phyloP scores from a whole-genome alignment of 2,888 invertebrate species.

The Folsomia manolachei region DNA sequence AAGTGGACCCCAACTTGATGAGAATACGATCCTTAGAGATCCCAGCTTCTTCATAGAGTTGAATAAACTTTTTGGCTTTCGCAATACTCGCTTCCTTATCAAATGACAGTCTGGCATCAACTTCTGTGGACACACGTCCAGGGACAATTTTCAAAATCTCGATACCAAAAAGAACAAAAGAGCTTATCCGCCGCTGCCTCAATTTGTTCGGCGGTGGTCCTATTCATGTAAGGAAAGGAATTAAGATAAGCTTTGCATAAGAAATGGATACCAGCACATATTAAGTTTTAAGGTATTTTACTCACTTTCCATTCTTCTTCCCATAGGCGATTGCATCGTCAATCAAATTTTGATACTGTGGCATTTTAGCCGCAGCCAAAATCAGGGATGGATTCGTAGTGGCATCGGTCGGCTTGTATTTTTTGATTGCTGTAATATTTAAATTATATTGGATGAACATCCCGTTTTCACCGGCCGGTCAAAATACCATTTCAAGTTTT shows the following conservation, averaged over 20 bases:
- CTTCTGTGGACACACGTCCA: slow-evolving; percentile 93
- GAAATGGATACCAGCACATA: not conserved
- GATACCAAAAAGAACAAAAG: slow-evolving; percentile 89
- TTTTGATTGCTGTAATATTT: slow-evolving; percentile 79
- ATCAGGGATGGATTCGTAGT: slow-evolving; percentile 98
- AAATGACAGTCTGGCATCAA: slow-evolving; percentile 94
- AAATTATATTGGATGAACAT: not conserved
- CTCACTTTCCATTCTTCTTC: slow-evolving; percentile 64
- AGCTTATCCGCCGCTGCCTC: slow-evolving; percentile 87
- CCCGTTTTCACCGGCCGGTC: not conserved
- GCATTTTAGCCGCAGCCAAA: slow-evolving; percentile 86
- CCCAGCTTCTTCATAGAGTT: slow-evolving; percentile 84
- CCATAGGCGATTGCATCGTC: slow-evolving; percentile 88
- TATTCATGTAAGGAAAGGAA: slow-evolving; percentile 54
- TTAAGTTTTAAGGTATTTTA: slow-evolving; percentile 26
- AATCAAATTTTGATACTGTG: slow-evolving; percentile 86
- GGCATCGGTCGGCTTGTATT: slow-evolving; percentile 97
- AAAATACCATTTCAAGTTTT: not conserved
- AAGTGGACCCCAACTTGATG: slow-evolving; percentile 96
- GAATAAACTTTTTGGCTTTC: slow-evolving; percentile 84
- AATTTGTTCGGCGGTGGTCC: slow-evolving; percentile 69
- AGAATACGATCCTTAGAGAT: slow-evolving; percentile 88
- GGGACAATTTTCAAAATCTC: slow-evolving; percentile 98
- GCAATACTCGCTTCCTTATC: slow-evolving; percentile 85
- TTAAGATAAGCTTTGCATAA: not conserved